Evolutionary conservation across 2,888 invertebrate species (phyloP), one percentile per base, ranked within the genome.

Genomic region (Leucophenga montana): DNA sequence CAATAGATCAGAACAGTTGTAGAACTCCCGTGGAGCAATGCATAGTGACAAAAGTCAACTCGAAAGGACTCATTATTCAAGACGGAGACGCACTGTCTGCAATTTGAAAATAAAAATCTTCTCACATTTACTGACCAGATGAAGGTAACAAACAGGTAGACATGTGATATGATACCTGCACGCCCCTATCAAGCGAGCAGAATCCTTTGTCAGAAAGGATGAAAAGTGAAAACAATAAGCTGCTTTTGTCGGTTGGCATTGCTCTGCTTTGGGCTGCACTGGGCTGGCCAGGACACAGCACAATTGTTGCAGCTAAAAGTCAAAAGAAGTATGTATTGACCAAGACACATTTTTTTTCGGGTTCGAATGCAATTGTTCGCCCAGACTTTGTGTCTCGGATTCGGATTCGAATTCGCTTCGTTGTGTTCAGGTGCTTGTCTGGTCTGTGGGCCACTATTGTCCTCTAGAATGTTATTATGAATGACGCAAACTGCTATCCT

Each of bases 101-200:
- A 31, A 66, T 48, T 54, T 53, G 54, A 16, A n/a, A 66, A 69
- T 44, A 68, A 76, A 27, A 84, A 83, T 82, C 66, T 86, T 85
- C 86, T 79, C 83, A 85, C 83, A 78, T 75, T 72, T 66, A 67
- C 46, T 50, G 56, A 70, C 66, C 72, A 69, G 9, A 39, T 39
- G 9, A 11, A 39, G 39, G 39, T n/a, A n/a, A n/a, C 27, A 71
- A 73, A 66, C 72, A 71, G 44, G 27, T 66, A 61, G 48, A 69
- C 67, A 72, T 75, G 81, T 79, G 82, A 78, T 84, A 80, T 79
- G 82, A 78, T 84, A 80, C 82, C 81, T 87, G 82, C 88, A 88
- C 88, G 88, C 88, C 88, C 85, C 86, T 87, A 87, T 88, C 85
- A 85, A 85, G 79, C 82, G 78, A 80, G 81, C 39, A 78, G 74